phyloP scores from a whole-genome alignment of 2,888 invertebrate species.

The Ernsta delagoae region DNA sequence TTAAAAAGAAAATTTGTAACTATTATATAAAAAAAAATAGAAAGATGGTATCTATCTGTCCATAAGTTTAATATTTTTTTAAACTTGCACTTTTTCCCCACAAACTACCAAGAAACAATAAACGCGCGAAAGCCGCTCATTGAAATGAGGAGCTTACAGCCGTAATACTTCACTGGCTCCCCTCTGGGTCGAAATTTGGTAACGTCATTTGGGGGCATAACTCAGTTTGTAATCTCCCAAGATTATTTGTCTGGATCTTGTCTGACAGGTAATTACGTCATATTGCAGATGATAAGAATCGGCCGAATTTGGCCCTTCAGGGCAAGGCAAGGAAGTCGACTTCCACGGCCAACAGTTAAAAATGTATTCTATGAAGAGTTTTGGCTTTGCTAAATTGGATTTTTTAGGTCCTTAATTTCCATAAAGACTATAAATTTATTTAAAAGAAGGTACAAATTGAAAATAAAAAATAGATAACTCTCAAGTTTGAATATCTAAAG shows the following conservation, averaged over 20 bases:
- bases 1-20: no score
- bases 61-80: not conserved
- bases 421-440: slow-evolving; percentile 60
- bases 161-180: slow-evolving; percentile 26
- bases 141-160: slow-evolving; percentile 23
- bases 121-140: slow-evolving; percentile 8
- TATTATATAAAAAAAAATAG: no score
- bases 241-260: slow-evolving; percentile 51
- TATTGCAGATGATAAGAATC: slow-evolving; percentile 43
- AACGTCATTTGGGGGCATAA: slow-evolving; percentile 42
- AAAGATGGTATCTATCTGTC: no score
- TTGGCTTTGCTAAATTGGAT: not conserved
- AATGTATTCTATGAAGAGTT: slow-evolving; percentile 1
- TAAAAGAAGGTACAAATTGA: slow-evolving; percentile 37
- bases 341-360: not conserved
- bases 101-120: not conserved
- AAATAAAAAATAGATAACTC: no score
- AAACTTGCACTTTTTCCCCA: not conserved
- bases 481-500: no score
- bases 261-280: slow-evolving; percentile 50
- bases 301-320: slow-evolving; percentile 40
- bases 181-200: slow-evolving; percentile 26
- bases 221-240: slow-evolving; percentile 48
- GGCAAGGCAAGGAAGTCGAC: not conserved
- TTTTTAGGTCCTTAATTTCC: slow-evolving; percentile 64